Percentiles rank a stretch among this genome's conserved stretches.
Conservation (phyloP, 2,113 vertebrate genomes). For the Sorex fumeus region DNA sequence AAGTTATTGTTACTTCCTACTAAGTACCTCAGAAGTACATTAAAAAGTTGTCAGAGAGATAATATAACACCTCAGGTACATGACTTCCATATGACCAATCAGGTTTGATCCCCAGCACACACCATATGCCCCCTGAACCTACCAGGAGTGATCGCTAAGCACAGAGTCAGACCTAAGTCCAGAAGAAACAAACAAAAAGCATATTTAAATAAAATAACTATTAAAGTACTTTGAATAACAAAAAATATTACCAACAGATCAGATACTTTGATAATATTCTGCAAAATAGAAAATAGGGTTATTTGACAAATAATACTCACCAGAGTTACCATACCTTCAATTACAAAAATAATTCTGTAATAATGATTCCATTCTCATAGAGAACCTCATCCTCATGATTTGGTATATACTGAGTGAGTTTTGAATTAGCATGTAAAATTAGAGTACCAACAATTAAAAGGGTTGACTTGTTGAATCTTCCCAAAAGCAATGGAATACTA, state of each 20-base stretch:
- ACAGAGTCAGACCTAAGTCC: too few relatives aligned
- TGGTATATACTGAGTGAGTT: neutral
- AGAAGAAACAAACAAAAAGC: too few relatives aligned
- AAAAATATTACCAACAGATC: neutral
- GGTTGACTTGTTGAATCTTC: neutral
- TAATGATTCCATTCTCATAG: neutral
- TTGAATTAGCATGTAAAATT: neutral
- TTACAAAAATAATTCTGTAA: neutral
- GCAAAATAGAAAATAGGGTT: neutral
- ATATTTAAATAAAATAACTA: too few relatives aligned
- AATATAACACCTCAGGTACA: too few relatives aligned
- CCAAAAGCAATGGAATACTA: neutral
- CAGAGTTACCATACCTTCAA: neutral
- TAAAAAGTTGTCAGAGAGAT: too few relatives aligned
- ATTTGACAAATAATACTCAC: neutral
- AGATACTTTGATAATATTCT: conserved; percentile 27
- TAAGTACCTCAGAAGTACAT: neutral
- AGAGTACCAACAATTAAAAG: neutral
- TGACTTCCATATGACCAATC: too few relatives aligned
- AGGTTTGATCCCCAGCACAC: too few relatives aligned
- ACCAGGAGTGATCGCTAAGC: too few relatives aligned
- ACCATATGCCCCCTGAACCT: too few relatives aligned
- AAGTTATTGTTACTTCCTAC: neutral
- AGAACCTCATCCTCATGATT: too few relatives aligned
- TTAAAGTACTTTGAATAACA: neutral